Evolutionary conservation across 2,797 vertebrate species (phyloP), one percentile per base, ranked within the genome.

Genomic region (Bradypodion ventrale): DNA sequence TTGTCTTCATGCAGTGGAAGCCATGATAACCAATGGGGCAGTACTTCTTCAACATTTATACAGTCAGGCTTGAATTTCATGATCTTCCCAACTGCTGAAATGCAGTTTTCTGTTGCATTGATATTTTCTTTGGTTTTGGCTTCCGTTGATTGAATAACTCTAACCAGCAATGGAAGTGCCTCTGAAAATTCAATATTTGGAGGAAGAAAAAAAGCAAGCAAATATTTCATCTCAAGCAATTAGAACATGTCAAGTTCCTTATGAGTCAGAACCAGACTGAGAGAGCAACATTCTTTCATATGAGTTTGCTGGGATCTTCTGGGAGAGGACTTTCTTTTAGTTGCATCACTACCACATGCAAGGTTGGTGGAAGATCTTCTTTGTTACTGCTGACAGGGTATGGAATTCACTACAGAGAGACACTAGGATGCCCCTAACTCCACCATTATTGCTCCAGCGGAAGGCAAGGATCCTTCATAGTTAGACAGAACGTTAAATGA

Each of bases 91-190:
- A 99, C 98, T 1, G 98, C 99, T 0, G 99, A 99, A 94, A 99
- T 98, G 95, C 99, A 99, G 96, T 99, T 99, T 93, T 99, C 99
- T 15, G 99, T 99, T n/a, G 99, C 99, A 72, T 99, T 99, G 88
- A 99, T 92, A 19, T 99, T 99, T 90, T 99, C 98, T 97, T 99
- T 99, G 91, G 96, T 95, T 96, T 97, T 98, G 9, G 98, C 97
- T 80, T 99, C 98, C 2, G 97, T 91, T 19, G 97, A 97, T 89
- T 99, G 98, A 94, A 99, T 99, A 93, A 98, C 98, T 87, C 96
- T 93, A 83, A 99, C 97, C 90, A 99, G 95, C 89, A 98, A 91
- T 7, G 98, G 98, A 92, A 99, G 97, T 2, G 98, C 98, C 96
- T 99, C 98, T 99, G 94, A 87, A 56, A 87, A 78, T 80, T 19